Percentiles rank a stretch among this genome's conserved stretches.
Evolutionary conservation across 2,113 vertebrate genomes (phyloP).

Genomic region (Orycteropus afer): DNA sequence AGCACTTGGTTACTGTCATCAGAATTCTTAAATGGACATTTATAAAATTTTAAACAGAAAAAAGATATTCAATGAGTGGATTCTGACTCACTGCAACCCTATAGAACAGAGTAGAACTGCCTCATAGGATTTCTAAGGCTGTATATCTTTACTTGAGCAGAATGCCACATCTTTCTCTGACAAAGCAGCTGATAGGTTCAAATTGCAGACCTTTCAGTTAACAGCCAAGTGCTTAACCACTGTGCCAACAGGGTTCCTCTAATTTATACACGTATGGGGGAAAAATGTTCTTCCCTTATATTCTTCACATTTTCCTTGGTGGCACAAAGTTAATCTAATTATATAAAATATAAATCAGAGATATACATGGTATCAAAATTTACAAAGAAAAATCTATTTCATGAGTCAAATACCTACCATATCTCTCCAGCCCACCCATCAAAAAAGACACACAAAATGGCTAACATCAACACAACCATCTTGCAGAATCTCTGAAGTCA

Average conservation of each 20-base stretch:
- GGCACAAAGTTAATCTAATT: neutral
- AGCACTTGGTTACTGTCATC: slow-evolving; percentile 64
- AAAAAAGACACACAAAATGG: neutral
- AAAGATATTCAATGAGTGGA: neutral
- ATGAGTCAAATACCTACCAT: slow-evolving; percentile 8
- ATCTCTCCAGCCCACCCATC: neutral
- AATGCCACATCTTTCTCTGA: neutral
- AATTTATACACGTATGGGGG: neutral
- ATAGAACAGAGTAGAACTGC: too few species aligned
- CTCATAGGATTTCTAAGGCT: too few species aligned
- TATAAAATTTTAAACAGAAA: neutral
- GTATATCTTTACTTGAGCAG: too few species aligned
- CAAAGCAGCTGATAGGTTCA: neutral
- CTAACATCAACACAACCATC: neutral
- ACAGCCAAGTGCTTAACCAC: neutral
- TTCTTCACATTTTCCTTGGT: neutral
- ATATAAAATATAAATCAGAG: slow-evolving; percentile 9
- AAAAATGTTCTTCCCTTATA: neutral
- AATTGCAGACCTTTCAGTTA: neutral
- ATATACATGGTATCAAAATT: neutral
- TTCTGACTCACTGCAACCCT: neutral
- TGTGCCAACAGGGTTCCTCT: neutral
- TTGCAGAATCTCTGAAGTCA: slow-evolving; percentile 35
- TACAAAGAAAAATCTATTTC: slow-evolving; percentile 35
- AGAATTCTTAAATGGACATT: slow-evolving; percentile 23